Percentiles rank a stretch among this genome's conserved stretches.
These are phyloP conservation scores for Planiliza haematocheilus DNA, from an alignment of 2,113 vertebrate species.

Conservation along the genomic window DNA sequence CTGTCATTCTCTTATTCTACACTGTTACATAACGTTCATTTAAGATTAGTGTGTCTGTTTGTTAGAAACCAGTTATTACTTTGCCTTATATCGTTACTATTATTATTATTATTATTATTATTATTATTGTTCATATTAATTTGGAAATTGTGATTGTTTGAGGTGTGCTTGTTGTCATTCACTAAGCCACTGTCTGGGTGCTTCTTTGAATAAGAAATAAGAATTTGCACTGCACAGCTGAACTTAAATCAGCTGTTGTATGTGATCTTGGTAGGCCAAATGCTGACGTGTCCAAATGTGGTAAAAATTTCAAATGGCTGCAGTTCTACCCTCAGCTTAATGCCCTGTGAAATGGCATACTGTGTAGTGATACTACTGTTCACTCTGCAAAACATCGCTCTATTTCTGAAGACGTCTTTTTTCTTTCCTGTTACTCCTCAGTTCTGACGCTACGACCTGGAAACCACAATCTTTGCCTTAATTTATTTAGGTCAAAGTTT, in stretches of 20 bases:
- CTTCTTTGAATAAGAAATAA: no score
- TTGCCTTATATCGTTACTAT: constrained; percentile 27
- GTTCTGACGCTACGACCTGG: background rate
- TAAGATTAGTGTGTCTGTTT: background rate
- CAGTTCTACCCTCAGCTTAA: background rate
- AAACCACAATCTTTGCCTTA: constrained; percentile 45
- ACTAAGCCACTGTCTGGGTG: no score
- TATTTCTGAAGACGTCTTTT: background rate
- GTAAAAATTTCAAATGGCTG: background rate
- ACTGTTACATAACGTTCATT: background rate
- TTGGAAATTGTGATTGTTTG: background rate
- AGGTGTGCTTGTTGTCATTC: background rate
- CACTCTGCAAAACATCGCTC: background rate
- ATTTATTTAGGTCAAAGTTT: constrained; percentile 14
- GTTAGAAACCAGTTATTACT: background rate
- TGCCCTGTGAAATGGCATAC: background rate
- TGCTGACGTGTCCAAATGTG: background rate
- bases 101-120: no score
- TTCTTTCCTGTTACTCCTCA: background rate
- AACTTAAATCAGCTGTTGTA: background rate
- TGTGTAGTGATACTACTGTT: background rate
- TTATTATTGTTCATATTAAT: no score
- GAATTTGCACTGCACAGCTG: no score
- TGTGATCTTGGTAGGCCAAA: background rate
- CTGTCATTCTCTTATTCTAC: background rate